Evolutionary conservation across 2,113 vertebrate genomes (phyloP).

Genomic region (Crotalus horridus): DNA sequence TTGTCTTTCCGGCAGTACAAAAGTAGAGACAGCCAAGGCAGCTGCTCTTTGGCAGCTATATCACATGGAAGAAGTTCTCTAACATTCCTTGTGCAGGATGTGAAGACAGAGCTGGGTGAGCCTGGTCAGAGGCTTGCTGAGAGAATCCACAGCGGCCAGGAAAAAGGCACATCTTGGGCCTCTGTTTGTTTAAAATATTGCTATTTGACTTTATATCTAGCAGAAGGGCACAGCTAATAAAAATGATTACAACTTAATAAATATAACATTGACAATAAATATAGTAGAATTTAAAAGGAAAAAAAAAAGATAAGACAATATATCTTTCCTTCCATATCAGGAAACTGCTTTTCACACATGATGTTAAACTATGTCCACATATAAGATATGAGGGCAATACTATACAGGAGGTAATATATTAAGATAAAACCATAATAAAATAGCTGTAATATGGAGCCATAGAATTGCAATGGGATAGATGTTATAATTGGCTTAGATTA

Average conservation of each 20-base stretch:
- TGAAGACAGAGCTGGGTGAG: not conserved
- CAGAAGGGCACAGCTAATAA: not conserved
- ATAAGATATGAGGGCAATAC: too few species aligned
- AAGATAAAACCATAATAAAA: not conserved
- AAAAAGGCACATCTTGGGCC: not conserved
- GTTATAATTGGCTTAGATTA: not conserved
- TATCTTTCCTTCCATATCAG: not conserved
- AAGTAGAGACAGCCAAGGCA: not conserved
- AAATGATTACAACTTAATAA: not conserved
- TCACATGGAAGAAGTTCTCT: not conserved
- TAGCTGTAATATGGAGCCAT: not conserved
- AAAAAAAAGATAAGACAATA: not conserved
- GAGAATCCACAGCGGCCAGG: not conserved
- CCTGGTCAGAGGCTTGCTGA: not conserved
- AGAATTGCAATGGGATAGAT: not conserved
- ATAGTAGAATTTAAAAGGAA: not conserved
- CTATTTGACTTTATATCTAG: not conserved
- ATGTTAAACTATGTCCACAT: not conserved
- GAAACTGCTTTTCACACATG: not conserved
- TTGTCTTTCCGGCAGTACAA: not conserved
- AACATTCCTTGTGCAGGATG: not conserved
- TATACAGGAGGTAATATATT: too few species aligned
- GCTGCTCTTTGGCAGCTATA: not conserved
- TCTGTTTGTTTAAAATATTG: not conserved
- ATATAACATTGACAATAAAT: not conserved